Base-by-base conservation (phyloP, 2,797 vertebrate genomes). In the Siniperca undulata region DNA sequence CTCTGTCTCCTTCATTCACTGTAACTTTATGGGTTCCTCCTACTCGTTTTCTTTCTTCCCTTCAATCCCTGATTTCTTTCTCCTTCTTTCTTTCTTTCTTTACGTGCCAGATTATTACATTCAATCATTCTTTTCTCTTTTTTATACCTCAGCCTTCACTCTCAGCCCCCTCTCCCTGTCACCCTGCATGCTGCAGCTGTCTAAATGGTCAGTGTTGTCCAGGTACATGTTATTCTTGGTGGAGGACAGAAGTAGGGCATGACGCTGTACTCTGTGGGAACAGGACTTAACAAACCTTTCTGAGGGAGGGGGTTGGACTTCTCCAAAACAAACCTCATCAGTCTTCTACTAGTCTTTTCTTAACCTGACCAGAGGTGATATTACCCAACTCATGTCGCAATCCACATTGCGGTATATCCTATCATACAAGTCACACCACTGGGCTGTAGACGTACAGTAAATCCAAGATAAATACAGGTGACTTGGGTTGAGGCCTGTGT, bases 211-310 rank as follows among this genome's bases (percentile, higher is more conserved):
- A 81, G 77, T 79, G 87, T 91, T 89, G 87, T 89, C 82, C 89
- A 93, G 92, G 91, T 92, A 89, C 80, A 74, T 94, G 92, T 92
- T 94, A 84, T 93, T 92, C 86, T 91, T 93, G 91, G 85, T 90
- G 77, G 81, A 89, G 88, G 89, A 91, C 88, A 91, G 83, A 90
- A 89, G 89, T 90, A 87, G 90, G 85, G 83, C 89, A 90, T 52
- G 74, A 76, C 73, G 79, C 86, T 78, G 81, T 71, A 62, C 83
- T 75, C 84, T 85, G 91, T 90, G 91, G 90, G 91, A 94, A 93
- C 81, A 83, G 84, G 69, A 93, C 88, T 87, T 87, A 81, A 90
- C 73, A 77, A 86, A 87, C 78, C 74, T 84, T 85, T 90, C 80
- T 38, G 12, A 55, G 55, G 75, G 36, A 30, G 56, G 79, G 74